Evolutionary conservation across 2,888 invertebrate species (phyloP).

Genomic region (Poecilus cupreus): DNA sequence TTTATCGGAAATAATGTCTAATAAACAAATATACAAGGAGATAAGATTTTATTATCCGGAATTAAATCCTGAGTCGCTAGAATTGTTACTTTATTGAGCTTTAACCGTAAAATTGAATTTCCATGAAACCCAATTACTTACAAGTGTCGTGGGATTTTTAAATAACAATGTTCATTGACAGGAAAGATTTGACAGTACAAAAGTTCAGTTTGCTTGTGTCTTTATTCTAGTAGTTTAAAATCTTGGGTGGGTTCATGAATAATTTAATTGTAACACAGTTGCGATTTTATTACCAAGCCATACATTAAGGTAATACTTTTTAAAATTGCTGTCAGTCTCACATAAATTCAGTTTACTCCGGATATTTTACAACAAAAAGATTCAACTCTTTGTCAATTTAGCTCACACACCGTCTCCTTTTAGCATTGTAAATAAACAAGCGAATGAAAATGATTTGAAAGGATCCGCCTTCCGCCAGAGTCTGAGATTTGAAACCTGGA

Average conservation of each 20-base stretch:
- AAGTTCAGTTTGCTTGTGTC: no score
- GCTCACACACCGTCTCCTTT: background rate
- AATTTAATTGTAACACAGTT: no score
- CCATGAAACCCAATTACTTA: no score
- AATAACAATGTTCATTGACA: no score
- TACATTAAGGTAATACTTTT: background rate
- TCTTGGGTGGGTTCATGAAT: no score
- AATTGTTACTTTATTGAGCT: background rate
- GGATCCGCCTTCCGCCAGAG: background rate
- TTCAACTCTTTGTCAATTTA: background rate
- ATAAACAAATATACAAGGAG: background rate
- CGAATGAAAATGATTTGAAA: background rate
- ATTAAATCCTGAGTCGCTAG: no score
- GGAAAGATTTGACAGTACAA: no score
- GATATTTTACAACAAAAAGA: background rate
- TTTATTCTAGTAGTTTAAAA: no score
- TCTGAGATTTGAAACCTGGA: background rate
- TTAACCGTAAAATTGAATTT: background rate
- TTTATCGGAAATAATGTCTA: background rate
- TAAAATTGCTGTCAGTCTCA: background rate
- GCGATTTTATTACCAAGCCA: no score
- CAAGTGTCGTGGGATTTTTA: no score
- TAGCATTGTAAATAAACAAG: background rate
- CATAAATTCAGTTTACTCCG: background rate
- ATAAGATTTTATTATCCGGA: background rate